phyloP scores from a whole-genome alignment of 2,888 invertebrate genomes.

The Cacoxenus indagator region DNA sequence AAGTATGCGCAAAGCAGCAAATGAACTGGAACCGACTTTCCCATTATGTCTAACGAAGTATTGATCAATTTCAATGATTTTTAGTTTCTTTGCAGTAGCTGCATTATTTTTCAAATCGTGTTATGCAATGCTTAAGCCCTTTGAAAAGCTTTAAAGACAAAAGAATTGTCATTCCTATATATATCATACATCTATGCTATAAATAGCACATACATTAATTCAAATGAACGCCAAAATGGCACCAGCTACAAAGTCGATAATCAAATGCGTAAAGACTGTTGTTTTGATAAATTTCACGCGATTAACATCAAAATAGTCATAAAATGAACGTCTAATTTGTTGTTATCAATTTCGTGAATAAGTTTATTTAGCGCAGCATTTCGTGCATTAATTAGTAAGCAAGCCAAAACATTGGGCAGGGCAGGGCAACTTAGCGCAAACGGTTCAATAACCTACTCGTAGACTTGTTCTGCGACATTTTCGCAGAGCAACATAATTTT shows the following conservation, averaged over 20 bases:
- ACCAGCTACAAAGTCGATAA: neutral
- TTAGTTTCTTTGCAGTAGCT: constrained; percentile 7
- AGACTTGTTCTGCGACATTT: constrained; percentile 32
- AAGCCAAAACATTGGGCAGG: neutral
- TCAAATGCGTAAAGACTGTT: neutral
- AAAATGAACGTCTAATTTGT: constrained; percentile 47
- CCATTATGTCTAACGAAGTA: neutral
- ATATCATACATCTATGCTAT: too few relatives aligned
- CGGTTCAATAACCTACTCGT: constrained; percentile 54
- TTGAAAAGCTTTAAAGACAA: too few relatives aligned
- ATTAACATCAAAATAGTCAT: constrained; percentile 55
- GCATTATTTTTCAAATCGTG: neutral
- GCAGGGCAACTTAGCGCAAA: neutral
- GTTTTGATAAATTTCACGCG: constrained; percentile 48
- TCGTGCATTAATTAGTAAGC: constrained; percentile 55
- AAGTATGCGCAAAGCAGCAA: constrained; percentile 31
- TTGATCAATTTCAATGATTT: neutral
- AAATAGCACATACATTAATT: too few relatives aligned
- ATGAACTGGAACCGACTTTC: neutral
- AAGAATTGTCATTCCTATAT: too few relatives aligned
- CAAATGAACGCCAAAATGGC: neutral
- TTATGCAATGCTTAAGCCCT: constrained; percentile 50
- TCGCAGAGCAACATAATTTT: too few relatives aligned
- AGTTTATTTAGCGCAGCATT: constrained; percentile 40
- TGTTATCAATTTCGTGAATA: constrained; percentile 47